Conservation (phyloP, 2,113 vertebrate species). For the Boulengerochromis microlepis region DNA sequence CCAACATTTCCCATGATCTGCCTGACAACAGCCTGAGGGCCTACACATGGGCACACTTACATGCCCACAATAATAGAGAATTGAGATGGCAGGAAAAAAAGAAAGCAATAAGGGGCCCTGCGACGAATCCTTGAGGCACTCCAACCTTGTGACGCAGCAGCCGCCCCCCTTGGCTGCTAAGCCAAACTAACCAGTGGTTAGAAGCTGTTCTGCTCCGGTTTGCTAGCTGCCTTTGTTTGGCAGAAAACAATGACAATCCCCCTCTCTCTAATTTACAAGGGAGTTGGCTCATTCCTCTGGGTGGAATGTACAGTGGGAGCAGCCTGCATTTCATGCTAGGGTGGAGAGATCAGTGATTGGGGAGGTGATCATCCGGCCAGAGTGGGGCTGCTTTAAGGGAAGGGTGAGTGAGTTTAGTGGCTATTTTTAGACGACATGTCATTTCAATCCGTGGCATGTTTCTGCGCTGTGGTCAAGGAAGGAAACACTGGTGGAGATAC, state of each 20-base stretch:
- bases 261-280: conserved; percentile 34
- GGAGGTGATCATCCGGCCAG: conserved; percentile 31
- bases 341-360: conserved; percentile 42
- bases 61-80: not conserved
- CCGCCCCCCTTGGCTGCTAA: not conserved
- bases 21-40: conserved; percentile 64
- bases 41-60: conserved; percentile 19
- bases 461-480: conserved; percentile 1
- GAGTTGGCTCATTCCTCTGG: conserved; percentile 52
- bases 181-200: not conserved
- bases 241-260: conserved; percentile 26
- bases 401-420: conserved; percentile 53
- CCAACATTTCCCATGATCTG: conserved; percentile 39
- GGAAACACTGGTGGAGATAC: not conserved
- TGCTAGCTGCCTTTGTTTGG: conserved; percentile 21
- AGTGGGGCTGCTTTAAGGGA: conserved; percentile 18
- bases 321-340: conserved; percentile 60
- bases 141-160: conserved; percentile 24
- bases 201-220: not conserved
- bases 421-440: conserved; percentile 66
- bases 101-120: conserved; percentile 17
- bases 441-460: conserved; percentile 31
- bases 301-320: conserved; percentile 66
- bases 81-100: not conserved
- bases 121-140: conserved; percentile 53